Percentiles rank a stretch among this genome's conserved stretches.
Conservation (phyloP, 2,888 invertebrate genomes). For the Apamea crenata region DNA sequence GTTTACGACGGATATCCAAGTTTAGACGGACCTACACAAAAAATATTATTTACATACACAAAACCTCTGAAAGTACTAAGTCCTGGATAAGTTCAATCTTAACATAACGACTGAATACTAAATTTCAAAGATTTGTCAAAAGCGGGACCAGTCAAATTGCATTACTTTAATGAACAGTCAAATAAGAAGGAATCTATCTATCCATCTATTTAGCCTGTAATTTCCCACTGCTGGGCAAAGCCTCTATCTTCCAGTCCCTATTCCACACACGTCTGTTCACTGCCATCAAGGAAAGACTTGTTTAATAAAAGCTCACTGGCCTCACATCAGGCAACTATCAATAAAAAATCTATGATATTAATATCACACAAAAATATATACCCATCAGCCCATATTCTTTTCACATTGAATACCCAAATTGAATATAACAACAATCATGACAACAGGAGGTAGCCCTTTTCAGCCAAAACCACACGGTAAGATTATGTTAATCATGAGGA, state of each 20-base stretch:
- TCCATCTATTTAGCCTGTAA: not conserved
- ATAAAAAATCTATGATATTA: not conserved
- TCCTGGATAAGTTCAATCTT: not conserved
- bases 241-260: not conserved
- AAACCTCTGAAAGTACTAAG: not conserved
- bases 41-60: not conserved
- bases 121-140: not conserved
- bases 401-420: not conserved
- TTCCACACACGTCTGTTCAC: not conserved
- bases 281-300: too few relatives aligned
- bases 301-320: not conserved
- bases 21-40: not conserved
- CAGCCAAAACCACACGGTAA: not conserved
- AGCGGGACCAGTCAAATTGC: too few relatives aligned
- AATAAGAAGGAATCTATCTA: not conserved
- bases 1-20: not conserved
- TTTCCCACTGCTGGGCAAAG: not conserved
- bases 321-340: not conserved
- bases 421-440: not conserved
- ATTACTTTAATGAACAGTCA: not conserved
- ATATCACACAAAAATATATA: not conserved
- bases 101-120: not conserved
- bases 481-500: constrained; percentile 52
- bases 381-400: not conserved
- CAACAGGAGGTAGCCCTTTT: constrained; percentile 4